These are phyloP conservation scores for Mercenaria mercenaria DNA, from an alignment of 1,140 invertebrate species.

Conservation along the genomic window DNA sequence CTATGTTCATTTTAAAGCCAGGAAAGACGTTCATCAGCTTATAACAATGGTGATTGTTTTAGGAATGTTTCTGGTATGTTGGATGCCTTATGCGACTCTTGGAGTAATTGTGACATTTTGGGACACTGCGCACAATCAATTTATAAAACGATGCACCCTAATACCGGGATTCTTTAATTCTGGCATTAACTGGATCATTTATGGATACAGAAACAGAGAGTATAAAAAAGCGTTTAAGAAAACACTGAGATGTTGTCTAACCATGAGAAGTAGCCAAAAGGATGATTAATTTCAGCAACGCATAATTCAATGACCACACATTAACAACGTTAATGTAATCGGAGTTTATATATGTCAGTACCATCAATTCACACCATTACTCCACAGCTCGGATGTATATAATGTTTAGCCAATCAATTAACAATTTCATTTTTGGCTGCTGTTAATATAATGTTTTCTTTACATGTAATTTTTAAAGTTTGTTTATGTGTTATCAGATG, in stretches of 20 bases:
- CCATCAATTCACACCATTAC: too few species aligned
- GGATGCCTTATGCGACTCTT: slow-evolving; percentile 1
- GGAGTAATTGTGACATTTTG: slow-evolving; percentile 1
- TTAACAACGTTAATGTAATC: too few species aligned
- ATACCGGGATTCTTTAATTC: slow-evolving; percentile 41
- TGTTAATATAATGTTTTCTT: neutral
- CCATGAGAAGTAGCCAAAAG: neutral
- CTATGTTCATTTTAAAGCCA: neutral
- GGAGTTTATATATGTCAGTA: too few species aligned
- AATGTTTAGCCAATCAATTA: too few species aligned
- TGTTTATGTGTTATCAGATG: neutral
- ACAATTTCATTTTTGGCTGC: too few species aligned
- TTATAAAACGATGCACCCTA: slow-evolving; percentile 5
- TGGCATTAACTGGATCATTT: slow-evolving; percentile 32
- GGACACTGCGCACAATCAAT: neutral
- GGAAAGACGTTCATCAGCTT: slow-evolving; percentile 16
- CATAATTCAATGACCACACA: too few species aligned
- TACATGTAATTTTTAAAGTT: neutral
- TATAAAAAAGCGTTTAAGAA: slow-evolving; percentile 14
- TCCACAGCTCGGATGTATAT: too few species aligned
- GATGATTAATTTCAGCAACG: too few species aligned
- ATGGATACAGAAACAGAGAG: slow-evolving; percentile 37
- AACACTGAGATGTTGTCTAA: neutral
- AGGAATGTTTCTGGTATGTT: slow-evolving; percentile 19
- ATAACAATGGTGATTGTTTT: slow-evolving; percentile 51